These are phyloP conservation scores for Puma concolor DNA, from an alignment of 2,113 vertebrate species.

Conservation along the genomic window DNA sequence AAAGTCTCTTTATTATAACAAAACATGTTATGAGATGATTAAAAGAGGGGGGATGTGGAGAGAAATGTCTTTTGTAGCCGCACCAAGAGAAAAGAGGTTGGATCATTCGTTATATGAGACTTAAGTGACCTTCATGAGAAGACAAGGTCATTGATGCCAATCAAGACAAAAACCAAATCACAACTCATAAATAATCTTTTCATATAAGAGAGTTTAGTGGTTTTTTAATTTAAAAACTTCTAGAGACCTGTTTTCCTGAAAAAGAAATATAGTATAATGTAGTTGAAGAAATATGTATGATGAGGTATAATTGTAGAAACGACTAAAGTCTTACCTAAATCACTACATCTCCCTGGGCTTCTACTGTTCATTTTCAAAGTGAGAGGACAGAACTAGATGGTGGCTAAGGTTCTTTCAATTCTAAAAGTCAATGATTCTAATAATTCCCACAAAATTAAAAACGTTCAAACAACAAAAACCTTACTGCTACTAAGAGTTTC, in stretches of 20 bases:
- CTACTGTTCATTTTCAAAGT: neutral
- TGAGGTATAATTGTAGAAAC: neutral
- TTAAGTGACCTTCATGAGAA: neutral
- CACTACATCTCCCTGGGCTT: neutral
- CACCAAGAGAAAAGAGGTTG: neutral
- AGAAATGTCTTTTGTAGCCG: neutral
- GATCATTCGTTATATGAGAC: neutral
- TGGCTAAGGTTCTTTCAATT: neutral
- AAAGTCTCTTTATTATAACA: conserved; percentile 32
- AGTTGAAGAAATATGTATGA: neutral
- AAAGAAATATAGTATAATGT: neutral
- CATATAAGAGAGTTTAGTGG: neutral
- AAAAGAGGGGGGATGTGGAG: neutral
- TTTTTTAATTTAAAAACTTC: conserved; percentile 26
- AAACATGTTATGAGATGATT: conserved; percentile 14
- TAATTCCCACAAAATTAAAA: conserved; percentile 41
- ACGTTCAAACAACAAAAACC: conserved; percentile 3
- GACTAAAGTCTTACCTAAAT: neutral
- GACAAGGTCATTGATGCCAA: neutral
- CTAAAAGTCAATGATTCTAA: neutral
- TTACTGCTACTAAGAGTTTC: neutral
- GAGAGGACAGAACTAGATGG: neutral
- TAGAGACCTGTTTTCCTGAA: neutral
- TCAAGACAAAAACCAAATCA: neutral
- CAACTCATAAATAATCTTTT: neutral